Evolutionary conservation across 2,113 vertebrate species (phyloP).

Genomic region (Lophotis ruficrista): DNA sequence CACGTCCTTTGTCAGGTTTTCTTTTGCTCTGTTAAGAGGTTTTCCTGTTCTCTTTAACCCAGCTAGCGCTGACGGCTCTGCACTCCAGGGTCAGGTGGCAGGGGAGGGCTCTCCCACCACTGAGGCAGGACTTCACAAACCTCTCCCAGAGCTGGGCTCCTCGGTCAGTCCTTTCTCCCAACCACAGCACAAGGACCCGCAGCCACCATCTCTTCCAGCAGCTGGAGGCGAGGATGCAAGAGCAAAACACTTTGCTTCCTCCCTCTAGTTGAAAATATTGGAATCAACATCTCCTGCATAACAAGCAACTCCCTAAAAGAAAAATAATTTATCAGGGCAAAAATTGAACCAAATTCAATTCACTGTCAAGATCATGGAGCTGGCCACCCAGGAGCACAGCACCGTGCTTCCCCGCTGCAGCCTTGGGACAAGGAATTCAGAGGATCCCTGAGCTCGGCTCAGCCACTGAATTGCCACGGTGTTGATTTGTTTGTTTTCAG

Average conservation of each 20-base stretch:
- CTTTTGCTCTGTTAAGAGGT: neutral
- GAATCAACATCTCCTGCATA: neutral
- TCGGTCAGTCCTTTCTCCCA: neutral
- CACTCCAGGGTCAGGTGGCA: no score
- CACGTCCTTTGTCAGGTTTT: neutral
- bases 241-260: neutral
- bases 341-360: neutral
- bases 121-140: neutral
- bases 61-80: neutral
- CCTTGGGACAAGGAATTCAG: neutral
- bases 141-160: neutral
- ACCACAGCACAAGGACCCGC: neutral
- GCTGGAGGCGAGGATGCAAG: neutral
- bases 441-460: neutral
- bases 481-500: neutral
- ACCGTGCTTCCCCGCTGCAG: neutral
- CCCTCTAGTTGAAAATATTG: neutral
- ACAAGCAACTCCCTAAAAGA: neutral
- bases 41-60: neutral
- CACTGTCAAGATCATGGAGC: neutral
- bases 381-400: neutral
- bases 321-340: neutral
- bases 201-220: neutral
- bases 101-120: neutral
- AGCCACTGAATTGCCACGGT: no score